Evolutionary conservation across 2,797 vertebrate genomes (phyloP), one percentile per base, ranked within the genome.

Genomic region (Lepilemur ruficaudatus): DNA sequence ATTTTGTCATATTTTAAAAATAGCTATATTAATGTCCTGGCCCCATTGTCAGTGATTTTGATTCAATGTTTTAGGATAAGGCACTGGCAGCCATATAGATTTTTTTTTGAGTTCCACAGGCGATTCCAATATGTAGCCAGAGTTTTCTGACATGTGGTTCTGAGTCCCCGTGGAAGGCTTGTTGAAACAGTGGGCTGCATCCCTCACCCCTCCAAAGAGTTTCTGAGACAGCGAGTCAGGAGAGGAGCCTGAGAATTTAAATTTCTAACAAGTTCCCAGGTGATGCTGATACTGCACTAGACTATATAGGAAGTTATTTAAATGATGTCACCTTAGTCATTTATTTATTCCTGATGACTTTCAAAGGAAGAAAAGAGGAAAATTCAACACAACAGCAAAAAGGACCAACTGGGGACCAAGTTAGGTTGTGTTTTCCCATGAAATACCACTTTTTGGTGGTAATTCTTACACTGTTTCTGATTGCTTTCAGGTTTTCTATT

Each of bases 301-400:
- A 59, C 46, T 83, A 12, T 50, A 23, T 25, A 78, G 17, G 20
- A 84, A 94, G 7, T 4, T 11, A 72, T 46, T 87, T 55, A 69
- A 88, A 32, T 96, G 13, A 84, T 7, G 7, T 48, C 12, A 30
- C 5, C 46, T 67, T 91, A 32, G 2, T 92, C 15, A 79, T 79
- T 70, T 87, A 25, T 92, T 90, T 95, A 95, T 88, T 80, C 25
- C 17, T 46, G 14, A 13, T 85, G 41, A 57, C 70, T 81, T 70
- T 89, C 50, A 81, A 82, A 83, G 86, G 23, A 76, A 52, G 28
- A 25, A 86, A 93, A 90, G 28, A 61, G 30, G 25, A 89, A 93
- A 57, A 25, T 22, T 35, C 90, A 82, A 55, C n/a, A 17, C 9
- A n/a, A 38, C 0, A 72, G 6, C 11, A 43, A 13, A 1, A n/a